A percentile compares a stretch with the other conserved stretches of the same genome.
Conservation (phyloP, 2,888 invertebrate species). For the Therioaphis trifolii region DNA sequence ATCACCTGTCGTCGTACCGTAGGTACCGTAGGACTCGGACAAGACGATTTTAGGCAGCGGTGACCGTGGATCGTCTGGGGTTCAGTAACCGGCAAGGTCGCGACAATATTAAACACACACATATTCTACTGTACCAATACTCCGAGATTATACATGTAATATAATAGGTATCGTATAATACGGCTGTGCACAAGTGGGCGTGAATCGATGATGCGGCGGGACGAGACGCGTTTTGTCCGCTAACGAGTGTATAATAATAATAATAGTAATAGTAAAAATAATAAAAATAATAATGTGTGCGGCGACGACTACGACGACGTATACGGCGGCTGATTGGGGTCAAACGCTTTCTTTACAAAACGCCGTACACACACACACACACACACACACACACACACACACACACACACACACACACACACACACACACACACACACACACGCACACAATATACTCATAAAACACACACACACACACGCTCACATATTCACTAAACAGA, state of each 20-base stretch:
- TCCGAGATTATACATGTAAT: not conserved
- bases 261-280: no score
- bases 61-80: slow-evolving; percentile 5
- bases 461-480: slow-evolving; percentile 6
- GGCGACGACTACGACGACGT: not conserved
- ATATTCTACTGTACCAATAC: no score
- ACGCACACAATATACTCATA: no score
- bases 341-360: slow-evolving; percentile 61
- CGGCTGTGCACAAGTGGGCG: slow-evolving; percentile 18
- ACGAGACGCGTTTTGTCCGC: not conserved
- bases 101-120: not conserved
- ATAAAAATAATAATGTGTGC: not conserved
- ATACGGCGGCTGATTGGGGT: slow-evolving; percentile 47
- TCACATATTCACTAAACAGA: no score
- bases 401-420: no score
- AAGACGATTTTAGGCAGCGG: slow-evolving; percentile 20
- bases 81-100: slow-evolving; percentile 58
- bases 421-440: not conserved
- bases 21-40: slow-evolving; percentile 15
- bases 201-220: not conserved
- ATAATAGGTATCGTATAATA: not conserved
- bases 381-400: not conserved
- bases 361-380: not conserved
- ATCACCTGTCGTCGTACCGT: not conserved
- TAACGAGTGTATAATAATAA: slow-evolving; percentile 5